These are phyloP conservation scores for Cardiocondyla obscurior DNA, from an alignment of 1,140 invertebrate genomes.

Conservation along the genomic window DNA sequence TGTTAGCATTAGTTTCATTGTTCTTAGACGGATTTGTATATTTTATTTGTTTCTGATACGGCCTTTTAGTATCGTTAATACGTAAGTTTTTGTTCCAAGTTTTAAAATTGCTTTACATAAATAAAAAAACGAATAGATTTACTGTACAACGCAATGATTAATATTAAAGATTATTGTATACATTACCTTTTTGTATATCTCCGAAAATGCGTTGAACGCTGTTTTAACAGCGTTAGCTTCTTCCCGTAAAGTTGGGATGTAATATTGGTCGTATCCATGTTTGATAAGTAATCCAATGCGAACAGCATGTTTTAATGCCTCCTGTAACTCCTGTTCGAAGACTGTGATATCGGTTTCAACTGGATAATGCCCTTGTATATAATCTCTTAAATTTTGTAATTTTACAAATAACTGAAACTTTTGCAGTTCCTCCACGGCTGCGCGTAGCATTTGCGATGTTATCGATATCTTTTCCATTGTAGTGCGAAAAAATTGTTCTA, in stretches of 20 bases:
- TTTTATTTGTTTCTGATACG: not conserved
- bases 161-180: not conserved
- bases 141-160: not conserved
- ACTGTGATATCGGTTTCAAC: conserved; percentile 56
- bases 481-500: too few species aligned
- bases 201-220: conserved; percentile 69
- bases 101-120: conserved; percentile 11
- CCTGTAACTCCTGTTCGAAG: conserved; percentile 64
- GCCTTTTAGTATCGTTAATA: not conserved
- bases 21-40: not conserved
- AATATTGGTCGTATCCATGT: conserved; percentile 68
- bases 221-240: conserved; percentile 63
- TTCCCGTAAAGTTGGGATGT: conserved; percentile 67
- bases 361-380: conserved; percentile 67
- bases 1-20: not conserved
- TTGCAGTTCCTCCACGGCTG: conserved; percentile 65
- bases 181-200: conserved; percentile 68
- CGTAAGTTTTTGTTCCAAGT: not conserved
- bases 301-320: conserved; percentile 72
- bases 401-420: conserved; percentile 62
- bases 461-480: conserved; percentile 55
- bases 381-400: conserved; percentile 59
- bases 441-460: conserved; percentile 73
- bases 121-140: not conserved
- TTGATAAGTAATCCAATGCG: conserved; percentile 66